Conservation (phyloP, 2,888 invertebrate genomes). For the Tribolium freemani region DNA sequence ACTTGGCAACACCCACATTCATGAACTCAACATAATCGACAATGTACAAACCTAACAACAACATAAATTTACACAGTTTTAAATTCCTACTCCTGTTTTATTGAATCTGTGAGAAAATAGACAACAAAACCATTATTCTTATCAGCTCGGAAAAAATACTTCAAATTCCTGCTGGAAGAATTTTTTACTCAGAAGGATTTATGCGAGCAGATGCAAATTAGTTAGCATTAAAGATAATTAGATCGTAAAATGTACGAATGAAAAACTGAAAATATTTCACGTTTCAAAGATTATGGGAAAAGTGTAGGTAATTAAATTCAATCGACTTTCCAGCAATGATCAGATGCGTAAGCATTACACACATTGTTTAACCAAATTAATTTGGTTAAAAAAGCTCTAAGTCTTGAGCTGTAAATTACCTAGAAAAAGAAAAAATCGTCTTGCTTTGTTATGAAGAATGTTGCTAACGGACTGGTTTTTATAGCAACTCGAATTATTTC, state of each 20-base stretch:
- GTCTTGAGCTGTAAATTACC: no score
- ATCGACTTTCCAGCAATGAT: no score
- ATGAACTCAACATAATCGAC: constrained; percentile 32
- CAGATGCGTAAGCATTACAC: no score
- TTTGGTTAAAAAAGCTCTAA: no score
- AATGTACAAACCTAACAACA: constrained; percentile 17
- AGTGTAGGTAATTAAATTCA: no score
- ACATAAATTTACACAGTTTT: constrained; percentile 19
- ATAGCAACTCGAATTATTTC: no score
- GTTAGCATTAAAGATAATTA: constrained; percentile 33
- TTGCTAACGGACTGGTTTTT: no score
- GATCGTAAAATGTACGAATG: constrained; percentile 27
- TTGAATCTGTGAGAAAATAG: constrained; percentile 12
- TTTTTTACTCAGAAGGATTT: no score
- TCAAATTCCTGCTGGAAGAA: not conserved
- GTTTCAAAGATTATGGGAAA: not conserved
- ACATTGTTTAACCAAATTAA: no score
- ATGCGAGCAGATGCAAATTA: constrained; percentile 30
- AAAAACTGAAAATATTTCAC: not conserved
- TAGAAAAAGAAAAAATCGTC: no score
- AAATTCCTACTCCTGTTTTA: constrained; percentile 10
- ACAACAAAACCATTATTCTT: constrained; percentile 11
- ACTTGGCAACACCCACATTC: constrained; percentile 27
- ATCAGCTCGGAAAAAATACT: constrained; percentile 10
- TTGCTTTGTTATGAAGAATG: no score